Evolutionary conservation across 2,888 invertebrate species (phyloP).

Genomic region (Caenorhabditis wallacei): DNA sequence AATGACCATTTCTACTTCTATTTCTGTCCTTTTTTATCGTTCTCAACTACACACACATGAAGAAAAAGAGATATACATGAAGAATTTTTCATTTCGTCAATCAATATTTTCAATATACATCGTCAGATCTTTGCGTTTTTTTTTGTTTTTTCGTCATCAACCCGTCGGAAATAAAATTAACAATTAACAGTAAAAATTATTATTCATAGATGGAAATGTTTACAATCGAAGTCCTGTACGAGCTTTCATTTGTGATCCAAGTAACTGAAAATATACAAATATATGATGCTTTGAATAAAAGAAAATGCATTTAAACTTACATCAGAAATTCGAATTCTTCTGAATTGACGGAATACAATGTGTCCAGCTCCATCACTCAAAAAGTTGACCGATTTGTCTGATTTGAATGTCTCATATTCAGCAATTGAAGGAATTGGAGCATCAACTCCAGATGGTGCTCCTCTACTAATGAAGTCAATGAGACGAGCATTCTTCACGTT

Average conservation of each 20-base stretch:
- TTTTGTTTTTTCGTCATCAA: slow-evolving; percentile 15
- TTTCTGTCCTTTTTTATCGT: slow-evolving; percentile 7
- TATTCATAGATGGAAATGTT: not conserved
- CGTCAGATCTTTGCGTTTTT: slow-evolving; percentile 19
- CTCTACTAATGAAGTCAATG: slow-evolving; percentile 65
- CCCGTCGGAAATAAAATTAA: slow-evolving; percentile 19
- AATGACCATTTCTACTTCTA: slow-evolving; percentile 5
- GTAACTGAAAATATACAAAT: not conserved
- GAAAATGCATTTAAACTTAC: slow-evolving; percentile 51
- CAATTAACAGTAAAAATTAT: slow-evolving; percentile 7
- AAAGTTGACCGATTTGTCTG: slow-evolving; percentile 73
- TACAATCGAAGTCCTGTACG: slow-evolving; percentile 39
- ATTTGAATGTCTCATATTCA: slow-evolving; percentile 74
- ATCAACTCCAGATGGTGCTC: slow-evolving; percentile 72
- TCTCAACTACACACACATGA: not conserved
- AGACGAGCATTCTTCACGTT: slow-evolving; percentile 66
- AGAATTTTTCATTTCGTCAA: slow-evolving; percentile 39
- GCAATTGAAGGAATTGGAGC: slow-evolving; percentile 71
- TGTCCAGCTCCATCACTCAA: slow-evolving; percentile 69
- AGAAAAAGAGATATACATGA: slow-evolving; percentile 20
- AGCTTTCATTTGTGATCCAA: slow-evolving; percentile 53
- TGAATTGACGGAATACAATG: slow-evolving; percentile 71
- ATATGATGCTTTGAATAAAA: slow-evolving; percentile 16
- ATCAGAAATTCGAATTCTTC: slow-evolving; percentile 71
- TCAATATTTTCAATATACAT: slow-evolving; percentile 21